These are phyloP conservation scores for Drosophila bipectinata DNA, from an alignment of 1,140 invertebrate species.

Conservation along the genomic window DNA sequence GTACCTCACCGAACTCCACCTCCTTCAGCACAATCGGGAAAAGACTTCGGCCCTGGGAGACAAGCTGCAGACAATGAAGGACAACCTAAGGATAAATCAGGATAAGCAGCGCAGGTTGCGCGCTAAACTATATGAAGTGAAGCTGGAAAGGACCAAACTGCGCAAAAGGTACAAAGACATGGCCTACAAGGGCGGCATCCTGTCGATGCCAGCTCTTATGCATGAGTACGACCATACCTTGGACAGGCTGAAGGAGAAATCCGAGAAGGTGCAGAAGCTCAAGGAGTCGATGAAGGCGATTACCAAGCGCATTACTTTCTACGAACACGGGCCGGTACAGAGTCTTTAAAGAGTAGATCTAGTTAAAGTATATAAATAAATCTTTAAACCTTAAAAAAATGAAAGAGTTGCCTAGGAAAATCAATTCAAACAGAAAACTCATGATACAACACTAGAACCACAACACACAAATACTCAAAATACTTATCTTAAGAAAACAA, in stretches of 20 bases:
- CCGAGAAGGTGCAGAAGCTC: conserved; percentile 11
- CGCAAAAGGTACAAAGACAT: conserved; percentile 44
- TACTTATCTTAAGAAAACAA: neutral
- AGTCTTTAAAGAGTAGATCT: neutral
- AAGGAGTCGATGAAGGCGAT: conserved; percentile 35
- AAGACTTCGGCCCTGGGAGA: conserved; percentile 27
- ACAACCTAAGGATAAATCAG: accelerated
- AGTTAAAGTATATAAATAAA: too few relatives aligned
- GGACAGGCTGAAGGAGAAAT: conserved; percentile 12
- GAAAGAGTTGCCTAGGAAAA: neutral
- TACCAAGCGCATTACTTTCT: conserved; percentile 3
- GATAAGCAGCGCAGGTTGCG: conserved; percentile 8
- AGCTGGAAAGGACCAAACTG: conserved; percentile 25
- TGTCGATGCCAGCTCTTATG: conserved; percentile 66
- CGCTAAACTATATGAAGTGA: conserved; percentile 6
- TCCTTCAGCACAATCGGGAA: conserved; percentile 59
- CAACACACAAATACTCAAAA: conserved; percentile 17
- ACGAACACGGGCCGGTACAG: conserved; percentile 2
- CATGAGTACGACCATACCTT: conserved; percentile 66
- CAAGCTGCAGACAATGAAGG: conserved; percentile 1
- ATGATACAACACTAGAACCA: conserved; percentile 11
- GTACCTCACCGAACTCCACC: conserved; percentile 52
- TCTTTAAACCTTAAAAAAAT: too few relatives aligned
- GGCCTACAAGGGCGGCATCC: conserved; percentile 54
- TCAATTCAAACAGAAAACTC: neutral